Evolutionary conservation across 2,888 invertebrate genomes (phyloP).

Genomic region (Ichneumoninae sp.): DNA sequence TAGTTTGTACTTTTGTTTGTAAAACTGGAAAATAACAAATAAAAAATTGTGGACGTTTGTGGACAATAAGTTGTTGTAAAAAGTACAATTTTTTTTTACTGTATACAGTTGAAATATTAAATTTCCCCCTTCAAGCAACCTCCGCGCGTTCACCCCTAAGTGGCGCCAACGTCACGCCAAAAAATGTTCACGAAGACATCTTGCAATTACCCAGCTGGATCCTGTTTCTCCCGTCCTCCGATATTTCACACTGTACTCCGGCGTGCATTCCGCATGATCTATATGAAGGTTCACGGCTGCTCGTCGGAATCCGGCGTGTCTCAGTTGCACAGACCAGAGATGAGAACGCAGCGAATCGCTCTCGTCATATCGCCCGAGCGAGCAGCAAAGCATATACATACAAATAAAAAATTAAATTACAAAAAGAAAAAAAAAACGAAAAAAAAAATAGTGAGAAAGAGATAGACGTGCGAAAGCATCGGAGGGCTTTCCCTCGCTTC

Average conservation of each 20-base stretch:
- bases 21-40: too few species aligned
- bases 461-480: constrained; percentile 13
- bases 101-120: too few species aligned
- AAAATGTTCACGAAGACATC: not conserved
- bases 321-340: not conserved
- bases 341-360: constrained; percentile 15
- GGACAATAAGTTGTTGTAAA: too few species aligned
- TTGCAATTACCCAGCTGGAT: not conserved
- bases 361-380: constrained; percentile 11
- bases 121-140: too few species aligned
- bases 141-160: too few species aligned
- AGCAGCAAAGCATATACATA: constrained; percentile 1
- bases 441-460: constrained; percentile 1
- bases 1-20: too few species aligned
- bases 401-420: not conserved
- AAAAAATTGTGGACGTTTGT: too few species aligned
- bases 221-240: not conserved
- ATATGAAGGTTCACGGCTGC: not conserved
- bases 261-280: not conserved
- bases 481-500: constrained; percentile 27
- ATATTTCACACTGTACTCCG: not conserved
- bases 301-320: not conserved
- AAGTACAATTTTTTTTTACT: too few species aligned
- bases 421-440: not conserved
- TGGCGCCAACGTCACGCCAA: too few species aligned